Evolutionary conservation across 2,888 invertebrate genomes (phyloP).

Genomic region (Eudasyphora cyanicolor): DNA sequence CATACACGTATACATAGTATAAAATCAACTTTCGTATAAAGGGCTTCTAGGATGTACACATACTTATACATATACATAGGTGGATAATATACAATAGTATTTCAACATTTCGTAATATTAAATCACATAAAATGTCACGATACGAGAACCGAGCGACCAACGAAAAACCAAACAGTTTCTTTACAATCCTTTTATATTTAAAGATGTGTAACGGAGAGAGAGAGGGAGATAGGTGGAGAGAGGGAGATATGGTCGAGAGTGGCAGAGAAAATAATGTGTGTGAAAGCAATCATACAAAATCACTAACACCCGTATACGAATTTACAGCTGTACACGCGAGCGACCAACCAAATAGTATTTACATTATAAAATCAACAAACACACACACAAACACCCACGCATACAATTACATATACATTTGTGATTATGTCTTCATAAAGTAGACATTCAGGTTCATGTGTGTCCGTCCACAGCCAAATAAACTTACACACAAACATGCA

Average conservation of each 20-base stretch:
- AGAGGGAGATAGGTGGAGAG: neutral
- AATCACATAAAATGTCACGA: slow-evolving; percentile 27
- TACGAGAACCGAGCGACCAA: neutral
- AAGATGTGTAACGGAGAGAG: too few relatives aligned
- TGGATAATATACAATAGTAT: slow-evolving; percentile 2
- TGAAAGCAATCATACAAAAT: neutral
- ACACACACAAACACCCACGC: slow-evolving; percentile 13
- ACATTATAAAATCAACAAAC: slow-evolving; percentile 9
- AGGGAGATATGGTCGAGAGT: neutral
- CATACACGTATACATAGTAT: neutral
- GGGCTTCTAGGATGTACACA: neutral
- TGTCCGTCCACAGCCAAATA: too few relatives aligned
- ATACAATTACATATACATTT: slow-evolving; percentile 22
- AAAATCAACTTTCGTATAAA: too few relatives aligned
- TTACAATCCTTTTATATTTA: neutral
- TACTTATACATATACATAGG: neutral
- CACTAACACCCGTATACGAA: neutral
- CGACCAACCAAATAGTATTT: neutral
- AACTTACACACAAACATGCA: neutral
- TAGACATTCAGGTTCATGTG: slow-evolving; percentile 19
- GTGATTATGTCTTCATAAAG: slow-evolving; percentile 12
- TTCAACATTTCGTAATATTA: slow-evolving; percentile 15
- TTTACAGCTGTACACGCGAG: neutral
- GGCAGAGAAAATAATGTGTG: neutral
- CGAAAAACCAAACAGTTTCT: slow-evolving; percentile 8